phyloP scores from a whole-genome alignment of 2,113 vertebrate species.

The Eulemur rufifrons region DNA sequence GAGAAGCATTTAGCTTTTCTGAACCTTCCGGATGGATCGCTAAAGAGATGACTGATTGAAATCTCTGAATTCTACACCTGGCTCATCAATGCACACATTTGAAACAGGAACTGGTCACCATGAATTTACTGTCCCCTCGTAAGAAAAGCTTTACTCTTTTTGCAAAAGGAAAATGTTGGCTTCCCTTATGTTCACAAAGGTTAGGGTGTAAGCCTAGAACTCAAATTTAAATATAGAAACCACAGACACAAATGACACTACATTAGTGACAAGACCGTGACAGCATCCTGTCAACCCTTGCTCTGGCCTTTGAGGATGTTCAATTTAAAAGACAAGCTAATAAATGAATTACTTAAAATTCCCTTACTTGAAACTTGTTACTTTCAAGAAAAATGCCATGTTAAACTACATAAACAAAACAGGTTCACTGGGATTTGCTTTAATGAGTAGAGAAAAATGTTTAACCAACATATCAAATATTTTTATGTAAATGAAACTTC shows the following conservation, averaged over 20 bases:
- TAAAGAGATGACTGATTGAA: fast-evolving
- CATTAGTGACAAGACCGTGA: neutral
- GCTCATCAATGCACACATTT: neutral
- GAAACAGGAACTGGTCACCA: neutral
- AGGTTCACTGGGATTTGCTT: neutral
- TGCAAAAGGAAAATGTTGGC: neutral
- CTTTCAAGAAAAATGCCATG: neutral
- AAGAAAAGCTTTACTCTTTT: neutral
- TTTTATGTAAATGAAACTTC: neutral
- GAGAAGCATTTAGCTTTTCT: neutral
- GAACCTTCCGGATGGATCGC: neutral
- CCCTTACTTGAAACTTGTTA: neutral
- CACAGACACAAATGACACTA: neutral
- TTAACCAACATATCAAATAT: neutral
- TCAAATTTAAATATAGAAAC: neutral
- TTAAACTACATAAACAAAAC: neutral
- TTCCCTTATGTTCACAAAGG: neutral
- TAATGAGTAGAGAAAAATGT: neutral
- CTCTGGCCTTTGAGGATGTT: neutral
- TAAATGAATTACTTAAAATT: neutral
- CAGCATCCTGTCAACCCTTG: neutral
- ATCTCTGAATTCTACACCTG: neutral
- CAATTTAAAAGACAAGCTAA: conserved; percentile 6
- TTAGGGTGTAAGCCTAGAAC: neutral
- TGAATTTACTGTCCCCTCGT: neutral